These are phyloP conservation scores for Mizuhopecten yessoensis DNA, from an alignment of 1,140 invertebrate genomes.

Conservation along the genomic window DNA sequence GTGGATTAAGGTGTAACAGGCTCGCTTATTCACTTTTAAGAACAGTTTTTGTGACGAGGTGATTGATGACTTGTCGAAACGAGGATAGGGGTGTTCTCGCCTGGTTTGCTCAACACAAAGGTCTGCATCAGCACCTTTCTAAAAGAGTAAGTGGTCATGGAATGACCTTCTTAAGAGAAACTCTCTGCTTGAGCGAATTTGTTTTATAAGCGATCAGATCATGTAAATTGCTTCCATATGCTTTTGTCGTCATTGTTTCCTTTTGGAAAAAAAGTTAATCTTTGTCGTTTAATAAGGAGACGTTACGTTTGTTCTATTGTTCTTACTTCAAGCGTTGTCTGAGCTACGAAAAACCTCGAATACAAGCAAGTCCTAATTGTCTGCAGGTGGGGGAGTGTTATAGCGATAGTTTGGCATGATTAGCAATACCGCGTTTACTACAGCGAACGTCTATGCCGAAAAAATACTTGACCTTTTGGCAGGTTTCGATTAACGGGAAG, in stretches of 20 bases:
- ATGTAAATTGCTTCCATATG: background rate
- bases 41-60: too few species aligned
- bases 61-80: slow-evolving; percentile 28
- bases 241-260: background rate
- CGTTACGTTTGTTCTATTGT: background rate
- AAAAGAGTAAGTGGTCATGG: background rate
- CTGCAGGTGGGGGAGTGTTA: slow-evolving; percentile 13
- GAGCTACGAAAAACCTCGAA: background rate
- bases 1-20: too few species aligned
- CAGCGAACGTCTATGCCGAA: background rate
- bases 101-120: background rate
- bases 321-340: slow-evolving; percentile 25
- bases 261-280: background rate
- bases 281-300: background rate
- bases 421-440: background rate
- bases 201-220: background rate
- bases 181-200: background rate
- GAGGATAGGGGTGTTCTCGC: background rate
- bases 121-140: background rate
- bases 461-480: slow-evolving; percentile 34
- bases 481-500: slow-evolving; percentile 16
- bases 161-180: background rate
- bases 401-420: background rate
- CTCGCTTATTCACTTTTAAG: too few species aligned
- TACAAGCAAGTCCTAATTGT: background rate